Evolutionary conservation across 2,888 invertebrate genomes (phyloP).

Genomic region (Macrophya annulata): DNA sequence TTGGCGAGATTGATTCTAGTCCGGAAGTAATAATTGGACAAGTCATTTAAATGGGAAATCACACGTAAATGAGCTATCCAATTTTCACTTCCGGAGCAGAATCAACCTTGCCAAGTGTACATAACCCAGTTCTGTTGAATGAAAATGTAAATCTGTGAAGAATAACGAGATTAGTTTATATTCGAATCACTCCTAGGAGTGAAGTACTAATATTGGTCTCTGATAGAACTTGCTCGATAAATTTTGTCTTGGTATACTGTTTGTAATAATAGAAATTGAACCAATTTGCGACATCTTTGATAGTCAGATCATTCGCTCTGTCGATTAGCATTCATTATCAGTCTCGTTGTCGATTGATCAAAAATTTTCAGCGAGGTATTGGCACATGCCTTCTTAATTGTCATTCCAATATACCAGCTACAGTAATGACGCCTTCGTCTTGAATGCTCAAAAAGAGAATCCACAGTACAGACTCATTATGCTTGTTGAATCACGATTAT

Average conservation of each 20-base stretch:
- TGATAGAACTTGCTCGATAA: not conserved
- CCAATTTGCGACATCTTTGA: not conserved
- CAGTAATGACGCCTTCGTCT: conserved; percentile 34
- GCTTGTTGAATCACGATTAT: conserved; percentile 5
- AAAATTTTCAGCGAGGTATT: conserved; percentile 18
- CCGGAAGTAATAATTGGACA: too few relatives aligned
- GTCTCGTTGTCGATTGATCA: not conserved
- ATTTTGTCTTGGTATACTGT: not conserved
- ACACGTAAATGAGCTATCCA: too few relatives aligned
- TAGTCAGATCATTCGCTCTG: not conserved
- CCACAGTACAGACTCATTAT: conserved; percentile 8
- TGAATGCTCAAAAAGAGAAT: conserved; percentile 35
- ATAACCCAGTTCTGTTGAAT: too few relatives aligned
- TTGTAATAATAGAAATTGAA: conserved; percentile 1
- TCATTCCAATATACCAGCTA: conserved; percentile 20
- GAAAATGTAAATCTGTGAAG: not conserved
- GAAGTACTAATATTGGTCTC: not conserved
- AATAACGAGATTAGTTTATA: not conserved
- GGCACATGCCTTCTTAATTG: conserved; percentile 10
- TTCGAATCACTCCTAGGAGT: not conserved
- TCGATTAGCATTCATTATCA: conserved; percentile 33
- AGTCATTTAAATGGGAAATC: too few relatives aligned
- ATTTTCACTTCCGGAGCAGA: too few relatives aligned
- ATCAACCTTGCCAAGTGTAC: too few relatives aligned
- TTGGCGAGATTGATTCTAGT: too few relatives aligned